phyloP scores from a whole-genome alignment of 2,113 vertebrate genomes.

The Engraulis encrasicolus region DNA sequence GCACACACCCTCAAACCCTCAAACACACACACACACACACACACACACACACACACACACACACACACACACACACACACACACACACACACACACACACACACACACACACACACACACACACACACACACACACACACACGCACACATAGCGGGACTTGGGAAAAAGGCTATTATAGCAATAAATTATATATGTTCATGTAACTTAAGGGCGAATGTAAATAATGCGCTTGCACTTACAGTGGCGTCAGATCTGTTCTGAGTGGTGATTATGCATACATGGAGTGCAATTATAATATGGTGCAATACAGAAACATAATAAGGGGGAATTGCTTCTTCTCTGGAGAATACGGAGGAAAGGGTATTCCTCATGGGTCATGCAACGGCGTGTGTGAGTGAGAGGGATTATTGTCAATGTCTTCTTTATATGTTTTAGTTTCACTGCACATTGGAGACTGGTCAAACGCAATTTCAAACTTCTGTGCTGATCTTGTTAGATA shows the following conservation, averaged over 20 bases:
- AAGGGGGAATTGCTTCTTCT: background rate
- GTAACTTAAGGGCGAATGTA: background rate
- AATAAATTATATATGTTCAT: background rate
- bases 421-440: too few species aligned
- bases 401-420: too few species aligned
- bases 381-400: too few species aligned
- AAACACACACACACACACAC: too few species aligned
- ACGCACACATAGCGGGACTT: conserved; percentile 24
- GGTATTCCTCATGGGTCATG: background rate
- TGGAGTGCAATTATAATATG: background rate
- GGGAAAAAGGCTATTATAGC: conserved; percentile 13
- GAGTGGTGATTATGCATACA: background rate
- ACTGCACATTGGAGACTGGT: too few species aligned
- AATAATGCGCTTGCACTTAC: background rate
- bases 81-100: background rate
- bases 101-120: conserved; percentile 28
- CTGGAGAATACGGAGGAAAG: background rate
- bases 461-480: too few species aligned
- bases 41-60: background rate
- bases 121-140: conserved; percentile 27
- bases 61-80: background rate
- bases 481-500: too few species aligned
- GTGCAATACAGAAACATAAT: too few species aligned
- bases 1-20: too few species aligned
- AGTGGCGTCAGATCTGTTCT: background rate